phyloP scores from a whole-genome alignment of 1,140 invertebrate species.

The Scaptomyza graminum region DNA sequence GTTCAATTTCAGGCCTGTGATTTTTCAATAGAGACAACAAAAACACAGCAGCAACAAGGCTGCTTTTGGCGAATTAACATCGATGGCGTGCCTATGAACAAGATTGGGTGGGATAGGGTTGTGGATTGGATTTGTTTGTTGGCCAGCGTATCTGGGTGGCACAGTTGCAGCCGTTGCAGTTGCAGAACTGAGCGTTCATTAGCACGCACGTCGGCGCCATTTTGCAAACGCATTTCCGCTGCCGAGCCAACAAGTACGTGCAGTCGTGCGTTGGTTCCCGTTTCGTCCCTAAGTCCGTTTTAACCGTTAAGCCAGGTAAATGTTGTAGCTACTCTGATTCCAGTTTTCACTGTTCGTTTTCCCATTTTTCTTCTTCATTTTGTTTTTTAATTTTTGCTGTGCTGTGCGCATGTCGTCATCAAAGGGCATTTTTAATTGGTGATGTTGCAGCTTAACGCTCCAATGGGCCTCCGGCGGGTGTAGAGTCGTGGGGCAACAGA shows the following conservation, averaged over 20 bases:
- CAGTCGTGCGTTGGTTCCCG: slow-evolving; percentile 44
- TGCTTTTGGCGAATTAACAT: slow-evolving; percentile 77
- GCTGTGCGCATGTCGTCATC: slow-evolving; percentile 50
- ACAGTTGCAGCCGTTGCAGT: slow-evolving; percentile 12
- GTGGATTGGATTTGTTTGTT: not conserved
- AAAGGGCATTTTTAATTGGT: slow-evolving; percentile 79
- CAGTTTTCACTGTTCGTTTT: not conserved
- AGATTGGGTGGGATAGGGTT: slow-evolving; percentile 5
- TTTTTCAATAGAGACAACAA: slow-evolving; percentile 69
- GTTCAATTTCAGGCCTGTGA: slow-evolving; percentile 80
- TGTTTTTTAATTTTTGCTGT: slow-evolving; percentile 37
- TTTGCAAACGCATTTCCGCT: slow-evolving; percentile 80
- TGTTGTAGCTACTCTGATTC: slow-evolving; percentile 42
- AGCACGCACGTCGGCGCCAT: slow-evolving; percentile 79
- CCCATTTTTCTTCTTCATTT: slow-evolving; percentile 1
- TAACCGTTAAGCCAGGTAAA: slow-evolving; percentile 57
- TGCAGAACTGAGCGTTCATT: slow-evolving; percentile 62
- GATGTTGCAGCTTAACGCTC: slow-evolving; percentile 64
- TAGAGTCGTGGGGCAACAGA: not conserved
- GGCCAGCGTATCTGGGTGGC: slow-evolving; percentile 5
- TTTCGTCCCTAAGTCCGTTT: slow-evolving; percentile 32
- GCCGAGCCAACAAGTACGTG: slow-evolving; percentile 56
- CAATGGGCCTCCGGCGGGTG: slow-evolving; percentile 1
- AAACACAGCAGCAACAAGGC: slow-evolving; percentile 22
- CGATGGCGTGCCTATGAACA: slow-evolving; percentile 54